Conservation (phyloP, 2,888 invertebrate species). For the Horisme vitalbata region DNA sequence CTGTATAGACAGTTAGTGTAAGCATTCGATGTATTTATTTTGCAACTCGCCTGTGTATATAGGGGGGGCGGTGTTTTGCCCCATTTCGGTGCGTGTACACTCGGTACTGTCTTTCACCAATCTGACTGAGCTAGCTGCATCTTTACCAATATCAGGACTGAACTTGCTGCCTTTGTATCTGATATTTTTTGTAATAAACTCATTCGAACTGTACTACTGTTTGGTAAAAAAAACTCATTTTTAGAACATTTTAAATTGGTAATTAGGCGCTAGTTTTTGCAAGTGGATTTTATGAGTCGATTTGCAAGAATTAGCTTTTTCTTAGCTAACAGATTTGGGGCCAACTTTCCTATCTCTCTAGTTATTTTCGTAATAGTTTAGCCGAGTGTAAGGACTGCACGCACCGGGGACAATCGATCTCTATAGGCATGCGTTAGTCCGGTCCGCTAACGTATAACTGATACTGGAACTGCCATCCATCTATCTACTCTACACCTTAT, state of each 20-base stretch:
- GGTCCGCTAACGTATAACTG: slow-evolving; percentile 25
- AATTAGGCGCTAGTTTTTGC: too few species aligned
- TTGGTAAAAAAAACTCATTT: too few species aligned
- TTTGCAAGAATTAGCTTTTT: neutral
- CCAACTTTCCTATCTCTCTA: slow-evolving; percentile 1
- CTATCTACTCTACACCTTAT: slow-evolving; percentile 1
- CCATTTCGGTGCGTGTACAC: slow-evolving; percentile 24
- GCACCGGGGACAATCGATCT: slow-evolving; percentile 75
- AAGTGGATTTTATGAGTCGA: too few species aligned
- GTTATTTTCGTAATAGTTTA: neutral
- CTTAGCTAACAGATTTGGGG: neutral
- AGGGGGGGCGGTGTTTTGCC: slow-evolving; percentile 58
- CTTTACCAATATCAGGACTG: too few species aligned
- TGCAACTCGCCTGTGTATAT: slow-evolving; percentile 74
- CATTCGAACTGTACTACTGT: too few species aligned
- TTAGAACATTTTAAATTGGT: too few species aligned
- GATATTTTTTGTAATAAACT: too few species aligned
- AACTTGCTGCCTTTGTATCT: too few species aligned
- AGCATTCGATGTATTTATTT: slow-evolving; percentile 80
- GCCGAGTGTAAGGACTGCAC: slow-evolving; percentile 47
- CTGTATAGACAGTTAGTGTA: slow-evolving; percentile 80
- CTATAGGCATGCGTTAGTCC: slow-evolving; percentile 48
- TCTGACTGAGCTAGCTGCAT: too few species aligned
- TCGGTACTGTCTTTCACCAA: too few species aligned
- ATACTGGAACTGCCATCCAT: slow-evolving; percentile 14